Base-by-base conservation (phyloP, 64 coral and sea anemone species). In the Montipora efflorescens region DNA sequence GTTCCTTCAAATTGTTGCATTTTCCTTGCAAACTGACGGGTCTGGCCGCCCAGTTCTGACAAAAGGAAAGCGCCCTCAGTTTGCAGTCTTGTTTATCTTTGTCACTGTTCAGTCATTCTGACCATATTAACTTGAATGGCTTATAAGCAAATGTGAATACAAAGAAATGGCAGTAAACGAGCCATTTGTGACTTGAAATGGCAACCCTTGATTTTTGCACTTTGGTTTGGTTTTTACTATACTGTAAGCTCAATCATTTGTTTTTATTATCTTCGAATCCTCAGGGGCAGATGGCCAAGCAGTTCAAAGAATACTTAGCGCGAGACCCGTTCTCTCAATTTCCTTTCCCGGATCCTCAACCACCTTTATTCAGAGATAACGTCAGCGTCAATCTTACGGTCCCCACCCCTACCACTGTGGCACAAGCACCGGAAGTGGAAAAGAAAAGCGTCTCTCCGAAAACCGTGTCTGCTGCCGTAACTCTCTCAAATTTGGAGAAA, bases 401-500 rank as follows among this genome's bases (percentile, higher is more conserved):
- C 19, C 66, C 82, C 5, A 64, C 67, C 18, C 23, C 82, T 13
- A 72, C 64, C 62, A 47, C 64, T 76, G 76, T 79, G 5, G 23
- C 71, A 6, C 55, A 13, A 8, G 59, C 45, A 7, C 45, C 28
- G 36, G 81, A 92, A 45, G 81, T 61, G 7, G 18, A 52, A 0
- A 81, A 62, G 22, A 43, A 73, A 8, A 83, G 82, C 12, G 71
- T 85, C 11, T 92, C 90, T 50, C 90, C 90, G 48, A 82, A 85
- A 14, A 82, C 82, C 5, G 90, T 92, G 46, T 86, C 81, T 5
- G 90, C 90, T 47, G 90, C 90, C 11, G 81, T 83, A 0, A 92
- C 90, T n/a, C 58, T 92, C 16, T 82, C 90, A 5, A 92, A 46
- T n/a, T 66, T 92, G 90, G 90, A 92, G 36, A 83, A 86, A n/a